Conservation (phyloP, 2,888 invertebrate species). For the Caenorhabditis macrosperma region DNA sequence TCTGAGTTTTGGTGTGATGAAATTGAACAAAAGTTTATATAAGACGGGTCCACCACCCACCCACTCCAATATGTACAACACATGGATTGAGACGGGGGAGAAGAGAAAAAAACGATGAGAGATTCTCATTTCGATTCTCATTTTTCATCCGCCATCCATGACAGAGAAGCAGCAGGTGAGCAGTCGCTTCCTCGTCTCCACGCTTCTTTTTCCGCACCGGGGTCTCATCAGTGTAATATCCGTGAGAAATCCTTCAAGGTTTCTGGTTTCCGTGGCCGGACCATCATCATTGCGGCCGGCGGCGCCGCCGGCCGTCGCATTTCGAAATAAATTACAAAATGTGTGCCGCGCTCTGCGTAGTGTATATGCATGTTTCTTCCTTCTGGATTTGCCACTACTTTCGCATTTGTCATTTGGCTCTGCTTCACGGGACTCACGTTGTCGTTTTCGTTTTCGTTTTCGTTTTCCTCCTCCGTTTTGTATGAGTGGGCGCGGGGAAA, state of each 20-base stretch:
- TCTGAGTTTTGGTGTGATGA: constrained; percentile 21
- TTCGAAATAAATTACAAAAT: constrained; percentile 38
- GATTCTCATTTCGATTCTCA: constrained; percentile 21
- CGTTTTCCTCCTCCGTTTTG: neutral
- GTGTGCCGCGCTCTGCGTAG: constrained; percentile 18
- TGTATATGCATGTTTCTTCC: constrained; percentile 22
- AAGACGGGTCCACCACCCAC: constrained; percentile 22
- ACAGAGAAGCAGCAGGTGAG: constrained; percentile 33
- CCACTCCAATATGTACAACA: constrained; percentile 31
- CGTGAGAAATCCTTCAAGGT: constrained; percentile 40
- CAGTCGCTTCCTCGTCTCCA: constrained; percentile 1
- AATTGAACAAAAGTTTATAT: constrained; percentile 21
- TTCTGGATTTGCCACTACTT: constrained; percentile 9
- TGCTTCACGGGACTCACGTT: neutral
- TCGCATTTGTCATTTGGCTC: constrained; percentile 28
- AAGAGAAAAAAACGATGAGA: constrained; percentile 30
- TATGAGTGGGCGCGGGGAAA: neutral
- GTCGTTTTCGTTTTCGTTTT: neutral
- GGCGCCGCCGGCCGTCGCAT: neutral
- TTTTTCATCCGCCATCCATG: constrained; percentile 6
- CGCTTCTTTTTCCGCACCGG: neutral
- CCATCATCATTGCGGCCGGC: neutral
- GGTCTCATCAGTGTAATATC: constrained; percentile 48
- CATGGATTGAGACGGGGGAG: constrained; percentile 22
- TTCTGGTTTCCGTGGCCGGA: constrained; percentile 18